Evolutionary conservation across 2,888 invertebrate genomes (phyloP), one percentile per base, ranked within the genome.

Genomic region (Pristionchus arcanus): DNA sequence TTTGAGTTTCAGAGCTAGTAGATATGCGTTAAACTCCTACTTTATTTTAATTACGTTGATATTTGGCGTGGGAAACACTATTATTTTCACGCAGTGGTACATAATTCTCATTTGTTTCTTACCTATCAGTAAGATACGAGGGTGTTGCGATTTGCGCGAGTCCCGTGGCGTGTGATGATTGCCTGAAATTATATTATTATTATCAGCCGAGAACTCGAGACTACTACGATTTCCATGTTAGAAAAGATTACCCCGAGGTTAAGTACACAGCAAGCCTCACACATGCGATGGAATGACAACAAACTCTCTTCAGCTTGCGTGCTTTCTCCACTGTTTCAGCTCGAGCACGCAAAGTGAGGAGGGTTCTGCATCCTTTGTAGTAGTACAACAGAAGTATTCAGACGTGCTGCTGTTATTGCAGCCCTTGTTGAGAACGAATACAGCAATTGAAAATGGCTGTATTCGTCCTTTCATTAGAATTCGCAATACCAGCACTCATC

Each of bases 261-360:
- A 81, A 13, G 42, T 16, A n/a, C 81, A 81, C 81, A 81, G 81
- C 81, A 81, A 81, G 81, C 81, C 25, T 28, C n/a, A 74, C 42
- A 81, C 74, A 74, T 74, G 74, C 74, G 34, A 34, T 74, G 31
- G 25, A 74, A 49, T 49, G 9, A 49, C 42, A 49, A 49, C 42
- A 49, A 9, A 49, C 71, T 71, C 71, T 71, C 34, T 13, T 0
- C 28, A 66, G 9, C 2, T 2, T 21, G 2, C 55, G n/a, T 28
- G 66, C 66, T 66, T n/a, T 66, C 66, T 66, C n/a, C n/a, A n/a
- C n/a, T n/a, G n/a, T n/a, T n/a, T n/a, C n/a, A n/a, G n/a, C n/a
- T n/a, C n/a, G 71, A 74, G 5, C 37, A 37, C 16, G 71, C 3
- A 37, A 34, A 74, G 15, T 66, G 4, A 5, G 28, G 66, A 66